Percentiles rank a stretch among this genome's conserved stretches.
Evolutionary conservation across 2,888 invertebrate genomes (phyloP).

Genomic region (Phymatocera aterrima): DNA sequence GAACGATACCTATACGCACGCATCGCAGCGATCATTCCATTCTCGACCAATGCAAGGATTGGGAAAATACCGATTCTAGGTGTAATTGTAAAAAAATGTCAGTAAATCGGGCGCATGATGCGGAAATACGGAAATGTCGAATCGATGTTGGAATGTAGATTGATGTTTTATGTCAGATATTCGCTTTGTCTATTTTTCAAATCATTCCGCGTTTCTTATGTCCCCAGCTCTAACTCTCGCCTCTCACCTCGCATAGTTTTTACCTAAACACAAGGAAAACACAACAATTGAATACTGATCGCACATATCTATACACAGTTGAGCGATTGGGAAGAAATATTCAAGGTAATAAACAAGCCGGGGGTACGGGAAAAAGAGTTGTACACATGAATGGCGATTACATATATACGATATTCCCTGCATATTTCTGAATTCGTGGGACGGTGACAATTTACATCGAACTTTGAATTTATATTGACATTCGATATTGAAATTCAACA

Average conservation of each 20-base stretch:
- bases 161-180: too few relatives aligned
- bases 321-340: background rate
- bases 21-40: background rate
- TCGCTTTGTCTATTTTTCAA: background rate
- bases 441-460: background rate
- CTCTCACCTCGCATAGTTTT: constrained; percentile 6
- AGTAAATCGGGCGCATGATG: too few relatives aligned
- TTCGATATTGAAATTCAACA: background rate
- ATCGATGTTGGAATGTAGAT: too few relatives aligned
- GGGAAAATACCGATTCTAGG: too few relatives aligned
- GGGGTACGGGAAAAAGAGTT: background rate
- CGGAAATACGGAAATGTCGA: too few relatives aligned
- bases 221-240: too few relatives aligned
- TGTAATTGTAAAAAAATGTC: too few relatives aligned
- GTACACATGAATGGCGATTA: background rate
- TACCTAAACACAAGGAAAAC: background rate
- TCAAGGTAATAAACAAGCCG: constrained; percentile 26
- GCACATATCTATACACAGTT: background rate
- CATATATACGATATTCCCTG: background rate
- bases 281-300: background rate
- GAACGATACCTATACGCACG: background rate
- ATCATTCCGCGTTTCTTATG: too few relatives aligned
- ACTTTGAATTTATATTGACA: background rate
- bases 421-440: background rate
- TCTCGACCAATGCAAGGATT: too few relatives aligned